Conservation (phyloP, 2,797 vertebrate species). For the Eleutherodactylus coqui region DNA sequence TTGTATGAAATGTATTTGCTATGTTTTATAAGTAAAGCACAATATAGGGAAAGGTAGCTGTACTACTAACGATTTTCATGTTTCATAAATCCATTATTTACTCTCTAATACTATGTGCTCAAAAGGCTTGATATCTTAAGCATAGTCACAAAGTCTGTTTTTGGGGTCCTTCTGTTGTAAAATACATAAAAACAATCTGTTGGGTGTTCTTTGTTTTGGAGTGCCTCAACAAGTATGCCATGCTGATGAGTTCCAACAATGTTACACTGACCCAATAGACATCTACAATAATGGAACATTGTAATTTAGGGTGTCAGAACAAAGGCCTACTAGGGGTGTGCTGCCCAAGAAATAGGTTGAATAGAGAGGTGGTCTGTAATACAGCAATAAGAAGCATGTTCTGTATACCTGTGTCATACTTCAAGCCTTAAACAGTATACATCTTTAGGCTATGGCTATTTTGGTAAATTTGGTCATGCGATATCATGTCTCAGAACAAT, state of each 20-base stretch:
- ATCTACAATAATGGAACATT: neutral
- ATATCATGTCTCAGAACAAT: too few species aligned
- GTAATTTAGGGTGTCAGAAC: neutral
- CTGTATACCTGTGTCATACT: constrained; percentile 11
- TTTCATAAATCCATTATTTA: neutral
- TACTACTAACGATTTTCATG: neutral
- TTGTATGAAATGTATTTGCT: neutral
- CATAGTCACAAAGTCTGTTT: neutral
- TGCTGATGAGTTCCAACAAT: neutral
- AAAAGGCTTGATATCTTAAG: neutral
- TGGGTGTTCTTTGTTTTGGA: neutral
- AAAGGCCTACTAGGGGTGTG: neutral
- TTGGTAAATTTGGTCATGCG: too few species aligned
- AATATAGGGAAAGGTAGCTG: neutral
- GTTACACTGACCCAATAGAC: neutral
- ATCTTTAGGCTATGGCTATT: too few species aligned
- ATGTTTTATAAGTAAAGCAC: constrained; percentile 3
- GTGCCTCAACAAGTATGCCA: neutral
- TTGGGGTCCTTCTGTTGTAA: neutral
- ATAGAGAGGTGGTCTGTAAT: neutral
- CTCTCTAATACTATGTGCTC: neutral
- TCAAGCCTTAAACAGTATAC: constrained; percentile 53
- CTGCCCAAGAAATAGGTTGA: neutral
- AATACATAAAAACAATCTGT: neutral
- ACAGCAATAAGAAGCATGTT: constrained; percentile 22